A percentile compares a stretch with the other conserved stretches of the same genome.
Evolutionary conservation across 92 coral and sea anemone genomes (phyloP).

Genomic region (Siderastrea siderea): DNA sequence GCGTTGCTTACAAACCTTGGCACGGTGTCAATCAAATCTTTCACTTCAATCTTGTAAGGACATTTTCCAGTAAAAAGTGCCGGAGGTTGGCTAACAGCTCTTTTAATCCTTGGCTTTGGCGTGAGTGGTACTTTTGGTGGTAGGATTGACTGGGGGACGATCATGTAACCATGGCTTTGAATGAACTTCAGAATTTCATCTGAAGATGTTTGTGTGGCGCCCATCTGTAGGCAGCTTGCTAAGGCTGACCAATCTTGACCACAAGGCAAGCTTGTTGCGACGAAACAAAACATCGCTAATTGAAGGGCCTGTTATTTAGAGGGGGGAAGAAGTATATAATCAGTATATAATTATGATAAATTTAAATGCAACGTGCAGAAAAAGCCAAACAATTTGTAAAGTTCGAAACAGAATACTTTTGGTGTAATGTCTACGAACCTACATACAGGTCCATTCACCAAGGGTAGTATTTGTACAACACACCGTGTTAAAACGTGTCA

Average conservation of each 20-base stretch:
- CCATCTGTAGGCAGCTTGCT: conserved; percentile 19
- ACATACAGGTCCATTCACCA: too few species aligned
- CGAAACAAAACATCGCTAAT: not conserved
- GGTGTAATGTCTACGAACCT: too few species aligned
- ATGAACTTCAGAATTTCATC: conserved; percentile 19
- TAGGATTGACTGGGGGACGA: conserved; percentile 10
- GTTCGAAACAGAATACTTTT: too few species aligned
- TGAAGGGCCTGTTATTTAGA: not conserved
- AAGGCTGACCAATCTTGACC: conserved; percentile 8
- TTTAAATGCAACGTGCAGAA: too few species aligned
- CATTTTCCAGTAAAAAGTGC: conserved; percentile 11
- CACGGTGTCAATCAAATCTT: conserved; percentile 23
- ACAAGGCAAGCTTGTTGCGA: not conserved
- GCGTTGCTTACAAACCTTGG: conserved; percentile 26
- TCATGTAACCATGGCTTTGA: conserved; percentile 19
- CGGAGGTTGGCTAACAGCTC: not conserved
- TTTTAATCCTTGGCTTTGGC: not conserved
- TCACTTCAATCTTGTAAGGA: not conserved
- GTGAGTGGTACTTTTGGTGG: not conserved
- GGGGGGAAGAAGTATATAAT: too few species aligned
- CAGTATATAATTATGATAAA: too few species aligned
- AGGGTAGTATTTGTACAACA: too few species aligned
- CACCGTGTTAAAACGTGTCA: too few species aligned
- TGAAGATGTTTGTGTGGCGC: not conserved
- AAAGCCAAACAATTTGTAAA: too few species aligned